These are phyloP conservation scores for Formica exsecta DNA, from an alignment of 1,140 invertebrate species.

Conservation along the genomic window DNA sequence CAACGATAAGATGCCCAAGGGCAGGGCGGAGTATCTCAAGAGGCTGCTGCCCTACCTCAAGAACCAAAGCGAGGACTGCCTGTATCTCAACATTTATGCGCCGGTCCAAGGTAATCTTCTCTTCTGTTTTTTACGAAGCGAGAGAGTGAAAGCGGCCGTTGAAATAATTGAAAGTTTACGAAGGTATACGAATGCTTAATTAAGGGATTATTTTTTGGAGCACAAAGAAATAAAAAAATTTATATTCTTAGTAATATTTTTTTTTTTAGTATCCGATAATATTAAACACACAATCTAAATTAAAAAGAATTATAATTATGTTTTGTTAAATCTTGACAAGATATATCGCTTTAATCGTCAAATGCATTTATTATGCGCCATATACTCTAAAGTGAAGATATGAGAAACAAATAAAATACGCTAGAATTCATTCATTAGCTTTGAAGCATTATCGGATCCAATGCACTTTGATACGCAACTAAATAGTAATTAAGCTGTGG, in stretches of 20 bases:
- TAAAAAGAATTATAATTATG: not conserved
- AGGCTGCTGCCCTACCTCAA: constrained; percentile 94
- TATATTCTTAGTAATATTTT: not conserved
- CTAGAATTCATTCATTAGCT: constrained; percentile 21
- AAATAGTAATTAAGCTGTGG: constrained; percentile 48
- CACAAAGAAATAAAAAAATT: not conserved
- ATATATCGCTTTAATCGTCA: not conserved
- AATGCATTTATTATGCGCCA: not conserved
- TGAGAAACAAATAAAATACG: not conserved
- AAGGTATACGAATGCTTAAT: not conserved
- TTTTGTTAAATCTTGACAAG: not conserved
- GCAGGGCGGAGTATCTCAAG: constrained; percentile 94
- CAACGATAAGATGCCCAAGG: constrained; percentile 94
- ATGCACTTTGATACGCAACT: constrained; percentile 15
- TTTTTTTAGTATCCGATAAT: not conserved
- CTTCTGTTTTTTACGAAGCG: not conserved
- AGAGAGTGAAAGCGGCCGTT: not conserved
- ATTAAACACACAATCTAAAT: not conserved
- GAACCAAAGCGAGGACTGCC: constrained; percentile 98
- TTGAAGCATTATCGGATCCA: not conserved
- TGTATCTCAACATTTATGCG: constrained; percentile 98
- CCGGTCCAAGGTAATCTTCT: constrained; percentile 94
- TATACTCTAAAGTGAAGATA: not conserved
- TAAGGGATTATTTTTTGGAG: not conserved
- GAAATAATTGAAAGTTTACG: not conserved